These are phyloP conservation scores for Ophiothrix spiculata DNA, from an alignment of 35 echinoderm and acorn worm genomes.

Conservation along the genomic window DNA sequence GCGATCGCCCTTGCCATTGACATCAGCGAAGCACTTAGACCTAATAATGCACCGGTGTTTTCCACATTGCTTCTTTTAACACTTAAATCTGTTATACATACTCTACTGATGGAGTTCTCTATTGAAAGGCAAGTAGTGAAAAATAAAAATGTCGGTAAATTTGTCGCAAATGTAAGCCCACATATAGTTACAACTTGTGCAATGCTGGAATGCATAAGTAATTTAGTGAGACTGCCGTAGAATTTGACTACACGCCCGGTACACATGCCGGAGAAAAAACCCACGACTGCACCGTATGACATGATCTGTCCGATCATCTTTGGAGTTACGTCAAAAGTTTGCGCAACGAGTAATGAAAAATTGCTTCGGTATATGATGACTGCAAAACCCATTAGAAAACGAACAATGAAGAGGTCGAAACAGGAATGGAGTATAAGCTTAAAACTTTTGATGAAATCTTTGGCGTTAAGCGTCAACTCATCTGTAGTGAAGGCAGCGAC, in stretches of 20 bases:
- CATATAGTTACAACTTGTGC: conserved; percentile 36
- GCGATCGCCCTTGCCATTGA: conserved; percentile 63
- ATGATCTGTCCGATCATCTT: conserved; percentile 75
- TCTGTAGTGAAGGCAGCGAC: conserved; percentile 56
- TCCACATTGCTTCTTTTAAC: conserved; percentile 58
- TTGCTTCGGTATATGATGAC: conserved; percentile 80
- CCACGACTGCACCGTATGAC: conserved; percentile 53
- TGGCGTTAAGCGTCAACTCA: conserved; percentile 45
- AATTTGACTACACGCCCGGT: conserved; percentile 49
- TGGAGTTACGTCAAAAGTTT: conserved; percentile 62
- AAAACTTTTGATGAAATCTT: conserved; percentile 53
- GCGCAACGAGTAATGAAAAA: conserved; percentile 71
- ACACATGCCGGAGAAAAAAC: conserved; percentile 41
- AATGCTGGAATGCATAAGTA: conserved; percentile 60
- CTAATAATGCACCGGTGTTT: conserved; percentile 75
- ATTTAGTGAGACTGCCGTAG: conserved; percentile 37
- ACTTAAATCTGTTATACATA: conserved; percentile 68
- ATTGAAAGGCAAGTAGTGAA: conserved; percentile 50
- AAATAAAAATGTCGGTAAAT: conserved; percentile 26
- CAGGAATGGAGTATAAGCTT: conserved; percentile 43
- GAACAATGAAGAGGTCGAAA: conserved; percentile 69
- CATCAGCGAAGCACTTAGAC: conserved; percentile 78
- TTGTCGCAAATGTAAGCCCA: conserved; percentile 51
- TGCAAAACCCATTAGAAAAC: conserved; percentile 63
- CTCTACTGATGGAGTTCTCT: conserved; percentile 48